Evolutionary conservation across 2,888 invertebrate genomes (phyloP).

Genomic region (Eristalinus sepulchralis): DNA sequence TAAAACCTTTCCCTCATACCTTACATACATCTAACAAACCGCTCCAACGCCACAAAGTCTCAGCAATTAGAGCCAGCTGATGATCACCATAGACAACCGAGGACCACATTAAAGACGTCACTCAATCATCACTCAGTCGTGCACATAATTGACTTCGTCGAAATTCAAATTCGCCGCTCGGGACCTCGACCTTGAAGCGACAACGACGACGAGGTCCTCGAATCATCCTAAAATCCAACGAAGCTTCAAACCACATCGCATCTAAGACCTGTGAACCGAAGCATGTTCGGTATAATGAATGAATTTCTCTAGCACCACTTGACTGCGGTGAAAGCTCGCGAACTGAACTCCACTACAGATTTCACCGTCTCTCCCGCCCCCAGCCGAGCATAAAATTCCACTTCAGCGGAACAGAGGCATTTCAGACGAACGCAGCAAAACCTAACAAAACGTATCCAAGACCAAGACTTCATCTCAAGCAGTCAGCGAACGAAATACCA

Average conservation of each 20-base stretch:
- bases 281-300: not conserved
- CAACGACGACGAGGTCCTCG: not conserved
- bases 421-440: not conserved
- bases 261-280: not conserved
- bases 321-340: not conserved
- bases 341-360: not conserved
- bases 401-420: not conserved
- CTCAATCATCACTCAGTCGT: not conserved
- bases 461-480: not conserved
- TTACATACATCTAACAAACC: no score
- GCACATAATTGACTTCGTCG: not conserved
- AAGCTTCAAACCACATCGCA: not conserved
- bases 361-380: not conserved
- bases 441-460: not conserved
- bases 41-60: not conserved
- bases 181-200: not conserved
- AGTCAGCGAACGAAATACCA: not conserved
- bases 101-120: not conserved
- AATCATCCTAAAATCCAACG: not conserved
- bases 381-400: not conserved
- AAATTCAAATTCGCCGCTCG: not conserved
- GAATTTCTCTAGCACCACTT: not conserved
- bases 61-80: not conserved
- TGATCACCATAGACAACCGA: not conserved
- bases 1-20: no score